Conservation (phyloP, 2,888 invertebrate genomes). For the Crepidodera aurea region DNA sequence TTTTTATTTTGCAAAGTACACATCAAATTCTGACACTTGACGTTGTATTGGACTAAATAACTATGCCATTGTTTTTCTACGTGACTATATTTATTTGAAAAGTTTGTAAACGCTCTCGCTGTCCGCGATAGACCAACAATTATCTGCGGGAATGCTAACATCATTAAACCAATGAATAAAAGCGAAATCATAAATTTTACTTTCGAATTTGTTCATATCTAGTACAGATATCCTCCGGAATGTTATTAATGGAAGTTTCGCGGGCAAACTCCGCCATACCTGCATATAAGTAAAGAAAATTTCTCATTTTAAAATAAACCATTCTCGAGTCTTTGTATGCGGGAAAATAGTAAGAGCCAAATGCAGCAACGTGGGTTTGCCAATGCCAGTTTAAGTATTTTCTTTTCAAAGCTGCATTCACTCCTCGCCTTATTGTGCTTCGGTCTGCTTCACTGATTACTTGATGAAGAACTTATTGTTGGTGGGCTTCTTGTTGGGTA, state of each 20-base stretch:
- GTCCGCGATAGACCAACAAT: too few species aligned
- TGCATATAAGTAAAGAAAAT: constrained; percentile 22
- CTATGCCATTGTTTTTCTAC: too few species aligned
- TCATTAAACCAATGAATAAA: background rate
- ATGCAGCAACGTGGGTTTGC: constrained; percentile 19
- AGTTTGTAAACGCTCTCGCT: too few species aligned
- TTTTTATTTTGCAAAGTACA: too few species aligned
- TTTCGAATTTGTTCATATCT: constrained; percentile 14
- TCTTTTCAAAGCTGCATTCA: constrained; percentile 25
- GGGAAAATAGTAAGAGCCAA: constrained; percentile 16
- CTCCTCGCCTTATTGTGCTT: constrained; percentile 19
- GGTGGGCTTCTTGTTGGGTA: constrained; percentile 18
- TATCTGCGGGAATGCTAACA: too few species aligned
- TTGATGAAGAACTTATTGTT: constrained; percentile 28
- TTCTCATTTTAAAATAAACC: constrained; percentile 24
- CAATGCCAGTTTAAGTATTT: constrained; percentile 21
- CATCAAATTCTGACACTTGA: too few species aligned
- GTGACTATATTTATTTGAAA: too few species aligned
- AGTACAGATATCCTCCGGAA: constrained; percentile 15
- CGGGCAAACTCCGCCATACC: constrained; percentile 4
- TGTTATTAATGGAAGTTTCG: constrained; percentile 24
- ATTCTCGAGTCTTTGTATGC: constrained; percentile 19
- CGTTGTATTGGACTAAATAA: too few species aligned
- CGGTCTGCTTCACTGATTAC: constrained; percentile 22
- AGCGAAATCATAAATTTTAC: constrained; percentile 5